A percentile compares a stretch with the other conserved stretches of the same genome.
Evolutionary conservation across 2,888 invertebrate genomes (phyloP).

Genomic region (Crioceris asparagi): DNA sequence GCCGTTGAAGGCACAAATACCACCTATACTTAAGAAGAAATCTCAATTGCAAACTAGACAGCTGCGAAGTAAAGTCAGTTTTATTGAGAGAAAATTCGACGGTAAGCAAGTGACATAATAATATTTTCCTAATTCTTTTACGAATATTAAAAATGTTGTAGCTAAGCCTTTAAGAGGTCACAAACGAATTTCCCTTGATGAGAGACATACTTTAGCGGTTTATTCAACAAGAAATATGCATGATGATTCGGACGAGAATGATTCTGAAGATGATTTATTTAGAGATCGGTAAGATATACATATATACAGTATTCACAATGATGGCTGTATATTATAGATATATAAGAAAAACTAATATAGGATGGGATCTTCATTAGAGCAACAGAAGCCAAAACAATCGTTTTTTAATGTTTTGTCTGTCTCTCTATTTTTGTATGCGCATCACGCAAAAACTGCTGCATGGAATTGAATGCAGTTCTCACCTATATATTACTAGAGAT

Average conservation of each 20-base stretch:
- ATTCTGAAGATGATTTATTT: conserved; percentile 31
- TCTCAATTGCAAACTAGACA: conserved; percentile 18
- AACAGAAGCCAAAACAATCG: no score
- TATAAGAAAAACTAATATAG: no score
- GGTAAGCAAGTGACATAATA: conserved; percentile 20
- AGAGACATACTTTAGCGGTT: conserved; percentile 25
- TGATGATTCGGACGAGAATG: conserved; percentile 29
- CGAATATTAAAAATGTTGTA: no score
- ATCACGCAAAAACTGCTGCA: no score
- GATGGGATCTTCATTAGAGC: no score
- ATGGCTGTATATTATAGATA: no score
- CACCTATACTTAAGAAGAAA: conserved; percentile 11
- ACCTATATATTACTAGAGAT: no score
- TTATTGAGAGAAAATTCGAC: conserved; percentile 25
- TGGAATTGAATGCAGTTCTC: no score
- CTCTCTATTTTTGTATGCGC: conserved; percentile 3
- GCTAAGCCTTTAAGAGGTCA: no score
- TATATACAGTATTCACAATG: background rate
- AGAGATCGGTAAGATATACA: conserved; percentile 20
- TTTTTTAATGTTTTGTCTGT: conserved; percentile 4
- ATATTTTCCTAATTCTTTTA: background rate
- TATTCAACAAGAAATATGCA: conserved; percentile 33
- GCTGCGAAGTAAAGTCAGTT: conserved; percentile 30
- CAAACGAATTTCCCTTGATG: conserved; percentile 25
- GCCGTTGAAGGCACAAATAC: conserved; percentile 23